Evolutionary conservation across 1,140 invertebrate species (phyloP).

Genomic region (Lerema accius): DNA sequence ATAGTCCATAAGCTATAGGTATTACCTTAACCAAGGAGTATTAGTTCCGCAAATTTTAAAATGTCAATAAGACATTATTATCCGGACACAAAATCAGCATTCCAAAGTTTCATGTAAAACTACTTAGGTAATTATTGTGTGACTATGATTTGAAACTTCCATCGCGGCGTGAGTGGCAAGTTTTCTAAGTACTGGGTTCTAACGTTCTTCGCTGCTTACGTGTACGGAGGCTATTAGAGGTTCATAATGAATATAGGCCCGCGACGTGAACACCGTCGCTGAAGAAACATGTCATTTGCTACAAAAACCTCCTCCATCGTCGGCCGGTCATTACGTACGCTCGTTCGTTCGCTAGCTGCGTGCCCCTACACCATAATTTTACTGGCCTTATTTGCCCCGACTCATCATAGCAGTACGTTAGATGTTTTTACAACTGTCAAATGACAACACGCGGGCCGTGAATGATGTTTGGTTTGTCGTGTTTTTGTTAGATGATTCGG

Average conservation of each 20-base stretch:
- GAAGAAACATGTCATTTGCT: conserved; percentile 61
- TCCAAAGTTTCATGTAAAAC: too few relatives aligned
- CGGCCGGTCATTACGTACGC: conserved; percentile 54
- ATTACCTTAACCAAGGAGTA: too few relatives aligned
- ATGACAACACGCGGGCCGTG: conserved; percentile 45
- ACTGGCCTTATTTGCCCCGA: conserved; percentile 46
- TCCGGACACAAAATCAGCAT: too few relatives aligned
- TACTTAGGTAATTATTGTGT: too few relatives aligned
- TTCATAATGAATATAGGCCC: conserved; percentile 31
- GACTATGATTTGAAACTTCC: too few relatives aligned
- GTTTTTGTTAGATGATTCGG: conserved; percentile 25
- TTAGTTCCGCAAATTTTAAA: too few relatives aligned
- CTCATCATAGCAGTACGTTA: conserved; percentile 45
- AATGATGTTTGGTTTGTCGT: conserved; percentile 43
- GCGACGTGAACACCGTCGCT: conserved; percentile 22
- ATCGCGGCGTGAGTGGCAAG: not conserved
- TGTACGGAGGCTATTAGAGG: conserved; percentile 28
- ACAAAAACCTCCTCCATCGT: conserved; percentile 51
- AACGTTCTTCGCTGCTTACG: not conserved
- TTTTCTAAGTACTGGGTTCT: not conserved
- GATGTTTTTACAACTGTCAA: conserved; percentile 48
- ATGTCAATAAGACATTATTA: too few relatives aligned
- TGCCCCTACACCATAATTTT: conserved; percentile 43
- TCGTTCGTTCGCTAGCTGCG: conserved; percentile 23
- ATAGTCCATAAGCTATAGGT: too few relatives aligned